Evolutionary conservation across 2,797 vertebrate genomes (phyloP), one percentile per base, ranked within the genome.

Genomic region (Sebastes dallii): DNA sequence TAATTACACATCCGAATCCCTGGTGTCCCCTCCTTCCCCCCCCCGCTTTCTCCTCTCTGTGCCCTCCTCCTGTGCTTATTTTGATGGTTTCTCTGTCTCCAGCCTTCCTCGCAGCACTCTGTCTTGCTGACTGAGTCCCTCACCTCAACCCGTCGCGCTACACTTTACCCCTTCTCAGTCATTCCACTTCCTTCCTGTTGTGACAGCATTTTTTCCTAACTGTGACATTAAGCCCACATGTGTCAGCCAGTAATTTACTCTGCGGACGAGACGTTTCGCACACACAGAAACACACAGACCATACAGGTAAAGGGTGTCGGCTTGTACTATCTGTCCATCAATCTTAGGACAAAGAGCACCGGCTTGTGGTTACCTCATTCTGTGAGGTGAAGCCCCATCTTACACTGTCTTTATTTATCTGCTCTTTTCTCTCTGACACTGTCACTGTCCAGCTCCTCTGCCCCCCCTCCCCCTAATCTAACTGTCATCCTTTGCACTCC

Each of bases 1-100:
- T 87, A 89, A 92, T 91, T 91, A 88, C 71, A 89, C 64, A 85
- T 87, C 80, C 14, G 52, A 83, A 82, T 87, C 83, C 65, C 46
- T 14, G 8, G 34, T n/a, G 67, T n/a, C 78, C 42, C 7, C 8
- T 80, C 75, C 59, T 71, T 66, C 66, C 42, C 36, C 16, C 42
- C 11, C 1, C 69, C 1, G 1, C 46, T 8, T 24, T 71, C 39
- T 68, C 56, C 62, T 75, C 18, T 72, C 61, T 12, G 22, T 74
- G 18, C 27, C 65, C 32, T 77, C 76, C 32, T 66, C 65, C 67
- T 71, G 72, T 59, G 22, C 64, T 72, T 60, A 74, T 84, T 84
- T 75, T 82, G 66, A 88, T 80, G 61, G 30, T 29, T 72, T 65
- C 8, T 36, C 39, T 5, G 14, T 72, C 59, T 82, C 46, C 27